Conservation (phyloP, 2,797 vertebrate genomes). For the Sciurus vulgaris region DNA sequence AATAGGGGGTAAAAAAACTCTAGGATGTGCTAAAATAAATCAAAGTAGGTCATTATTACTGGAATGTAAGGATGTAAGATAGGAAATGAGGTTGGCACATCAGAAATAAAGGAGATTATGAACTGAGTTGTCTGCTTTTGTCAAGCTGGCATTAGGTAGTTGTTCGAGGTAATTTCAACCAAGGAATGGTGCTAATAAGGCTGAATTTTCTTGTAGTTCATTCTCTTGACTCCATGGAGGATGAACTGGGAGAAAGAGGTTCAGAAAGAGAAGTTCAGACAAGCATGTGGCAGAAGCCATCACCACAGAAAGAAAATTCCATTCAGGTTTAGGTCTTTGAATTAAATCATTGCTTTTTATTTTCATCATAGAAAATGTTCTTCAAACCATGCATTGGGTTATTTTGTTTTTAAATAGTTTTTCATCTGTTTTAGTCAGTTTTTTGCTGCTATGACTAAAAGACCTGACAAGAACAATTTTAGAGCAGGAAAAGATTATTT, state of each 20-base stretch:
- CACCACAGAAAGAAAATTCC: slow-evolving; percentile 7
- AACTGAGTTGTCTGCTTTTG: not conserved
- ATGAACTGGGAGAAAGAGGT: not conserved
- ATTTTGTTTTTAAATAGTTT: slow-evolving; percentile 25
- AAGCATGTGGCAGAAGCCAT: not conserved
- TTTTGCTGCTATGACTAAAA: too few species aligned
- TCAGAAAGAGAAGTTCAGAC: not conserved
- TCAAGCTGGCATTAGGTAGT: not conserved
- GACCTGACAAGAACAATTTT: too few species aligned
- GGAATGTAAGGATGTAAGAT: not conserved
- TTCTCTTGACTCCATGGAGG: not conserved
- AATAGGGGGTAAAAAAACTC: not conserved
- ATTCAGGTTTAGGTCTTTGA: not conserved
- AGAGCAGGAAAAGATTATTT: too few species aligned
- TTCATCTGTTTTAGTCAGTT: not conserved
- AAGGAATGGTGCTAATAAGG: not conserved
- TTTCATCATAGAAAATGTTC: slow-evolving; percentile 15
- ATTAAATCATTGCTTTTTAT: not conserved
- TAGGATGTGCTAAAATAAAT: not conserved
- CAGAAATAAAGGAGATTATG: not conserved
- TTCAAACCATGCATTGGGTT: slow-evolving; percentile 9
- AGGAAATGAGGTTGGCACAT: not conserved
- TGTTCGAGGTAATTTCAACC: not conserved
- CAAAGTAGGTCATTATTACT: slow-evolving; percentile 27
- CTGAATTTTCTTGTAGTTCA: not conserved